Conservation (phyloP, 1,140 invertebrate genomes). For the Drosophila micromelanica region DNA sequence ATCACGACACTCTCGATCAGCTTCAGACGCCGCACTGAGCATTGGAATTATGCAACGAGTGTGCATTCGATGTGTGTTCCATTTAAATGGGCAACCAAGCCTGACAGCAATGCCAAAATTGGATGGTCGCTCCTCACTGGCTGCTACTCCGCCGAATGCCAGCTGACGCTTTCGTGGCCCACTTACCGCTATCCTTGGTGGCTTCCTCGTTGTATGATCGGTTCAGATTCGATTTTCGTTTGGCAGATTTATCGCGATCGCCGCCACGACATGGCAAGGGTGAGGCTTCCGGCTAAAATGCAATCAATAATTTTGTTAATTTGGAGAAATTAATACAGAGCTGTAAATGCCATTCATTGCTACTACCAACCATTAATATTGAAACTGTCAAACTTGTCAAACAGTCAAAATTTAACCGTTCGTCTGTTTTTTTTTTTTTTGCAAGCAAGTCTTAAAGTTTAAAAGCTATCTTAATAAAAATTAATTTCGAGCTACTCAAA, state of each 20-base stretch:
- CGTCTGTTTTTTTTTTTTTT: too few relatives aligned
- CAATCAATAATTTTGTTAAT: conserved; percentile 11
- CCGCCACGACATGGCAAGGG: conserved; percentile 60
- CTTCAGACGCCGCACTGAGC: conserved; percentile 2
- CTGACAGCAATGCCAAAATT: conserved; percentile 48
- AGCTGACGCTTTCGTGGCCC: conserved; percentile 4
- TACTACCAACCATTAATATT: too few relatives aligned
- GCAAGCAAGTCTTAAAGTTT: too few relatives aligned
- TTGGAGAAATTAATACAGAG: not conserved
- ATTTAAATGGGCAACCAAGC: conserved; percentile 35
- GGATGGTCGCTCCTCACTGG: conserved; percentile 9
- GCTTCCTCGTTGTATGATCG: conserved; percentile 86
- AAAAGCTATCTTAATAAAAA: too few relatives aligned
- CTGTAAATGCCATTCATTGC: too few relatives aligned
- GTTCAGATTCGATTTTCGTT: conserved; percentile 88
- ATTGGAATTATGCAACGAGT: not conserved
- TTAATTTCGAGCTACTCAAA: too few relatives aligned
- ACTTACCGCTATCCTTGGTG: conserved; percentile 84
- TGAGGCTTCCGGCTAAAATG: conserved; percentile 62
- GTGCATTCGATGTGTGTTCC: not conserved
- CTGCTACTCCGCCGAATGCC: conserved; percentile 29
- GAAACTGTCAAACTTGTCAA: too few relatives aligned
- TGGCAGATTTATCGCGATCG: conserved; percentile 88
- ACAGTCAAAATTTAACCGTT: too few relatives aligned
- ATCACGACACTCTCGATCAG: conserved; percentile 14